Evolutionary conservation across 2,113 vertebrate species (phyloP), one percentile per base, ranked within the genome.

Genomic region (Charadrius vociferus): DNA sequence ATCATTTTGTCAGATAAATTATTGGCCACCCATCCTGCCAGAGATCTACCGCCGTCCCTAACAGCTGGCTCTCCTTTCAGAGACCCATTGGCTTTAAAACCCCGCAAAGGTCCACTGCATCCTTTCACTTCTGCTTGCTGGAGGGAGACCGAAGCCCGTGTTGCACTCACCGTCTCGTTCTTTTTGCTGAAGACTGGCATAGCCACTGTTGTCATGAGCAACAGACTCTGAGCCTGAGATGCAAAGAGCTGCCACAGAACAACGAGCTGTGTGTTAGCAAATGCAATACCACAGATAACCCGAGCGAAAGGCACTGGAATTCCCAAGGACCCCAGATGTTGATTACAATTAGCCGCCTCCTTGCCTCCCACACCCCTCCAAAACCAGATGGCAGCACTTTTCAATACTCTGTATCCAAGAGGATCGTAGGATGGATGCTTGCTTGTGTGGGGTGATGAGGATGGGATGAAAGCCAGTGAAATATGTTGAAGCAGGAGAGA

Each of bases 121-220:
- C 16, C 41, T 49, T 61, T 30, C 70, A 53, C 26, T 20, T 56
- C 17, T 53, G 45, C 36, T 34, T 49, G 22, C 61, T 47, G 32
- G 41, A n/a, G 80, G 59, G 49, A 30, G 50, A n/a, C 24, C 0
- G 0, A 39, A 66, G 59, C 68, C 45, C 27, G 1, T 2, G 0
- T 17, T 19, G 36, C 62, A 97, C 99, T 98, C 96, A 99, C 99
- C 8, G 99, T 99, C 96, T 99, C 99, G 3, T 99, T 99, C 97
- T 99, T 99, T 97, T 99, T 99, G 98, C 99, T 99, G 98, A 99
- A 99, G 90, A 99, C 99, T 0, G 99, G 99, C 99, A 99, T 99
- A 94, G 99, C 99, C 81, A 99, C 99, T 0, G 99, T 99, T 27
- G 99, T 99, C 98, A 99, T 99, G 29, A 99, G 98, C 82, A 98